Evolutionary conservation across 2,888 invertebrate genomes (phyloP).

Genomic region (Dryocosmus kuriphilus): DNA sequence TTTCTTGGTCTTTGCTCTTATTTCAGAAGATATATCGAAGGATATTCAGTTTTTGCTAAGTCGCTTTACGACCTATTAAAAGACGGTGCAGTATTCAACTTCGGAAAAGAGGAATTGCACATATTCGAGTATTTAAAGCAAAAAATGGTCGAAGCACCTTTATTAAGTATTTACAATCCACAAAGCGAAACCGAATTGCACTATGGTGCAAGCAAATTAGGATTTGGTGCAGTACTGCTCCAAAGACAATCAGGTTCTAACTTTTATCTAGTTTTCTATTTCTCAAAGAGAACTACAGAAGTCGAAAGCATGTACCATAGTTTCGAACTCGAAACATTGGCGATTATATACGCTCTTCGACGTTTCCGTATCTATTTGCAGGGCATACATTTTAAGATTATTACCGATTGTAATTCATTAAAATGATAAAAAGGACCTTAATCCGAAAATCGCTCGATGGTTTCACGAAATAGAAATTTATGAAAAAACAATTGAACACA

Average conservation of each 20-base stretch:
- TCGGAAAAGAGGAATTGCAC: conserved; percentile 54
- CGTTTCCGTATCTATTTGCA: conserved; percentile 58
- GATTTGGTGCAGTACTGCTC: conserved; percentile 65
- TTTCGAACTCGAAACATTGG: background rate
- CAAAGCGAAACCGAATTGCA: conserved; percentile 42
- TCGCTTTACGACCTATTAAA: background rate
- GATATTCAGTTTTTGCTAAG: background rate
- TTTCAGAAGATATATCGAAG: background rate
- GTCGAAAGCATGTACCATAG: conserved; percentile 60
- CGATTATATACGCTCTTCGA: conserved; percentile 53
- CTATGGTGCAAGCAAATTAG: conserved; percentile 58
- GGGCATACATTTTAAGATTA: background rate
- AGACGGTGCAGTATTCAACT: conserved; percentile 19
- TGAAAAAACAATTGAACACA: too few species aligned
- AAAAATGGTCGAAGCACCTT: background rate
- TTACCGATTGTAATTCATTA: too few species aligned
- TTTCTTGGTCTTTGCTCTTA: background rate
- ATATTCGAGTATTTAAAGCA: conserved; percentile 49
- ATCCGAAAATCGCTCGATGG: too few species aligned
- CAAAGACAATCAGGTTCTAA: conserved; percentile 60
- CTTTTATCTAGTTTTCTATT: conserved; percentile 64
- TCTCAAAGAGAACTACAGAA: conserved; percentile 61
- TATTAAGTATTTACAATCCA: conserved; percentile 34
- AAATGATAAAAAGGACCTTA: too few species aligned
- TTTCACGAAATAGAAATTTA: too few species aligned